These are phyloP conservation scores for Sebastes kiyomatsui DNA, from an alignment of 2,797 vertebrate genomes.

Conservation along the genomic window DNA sequence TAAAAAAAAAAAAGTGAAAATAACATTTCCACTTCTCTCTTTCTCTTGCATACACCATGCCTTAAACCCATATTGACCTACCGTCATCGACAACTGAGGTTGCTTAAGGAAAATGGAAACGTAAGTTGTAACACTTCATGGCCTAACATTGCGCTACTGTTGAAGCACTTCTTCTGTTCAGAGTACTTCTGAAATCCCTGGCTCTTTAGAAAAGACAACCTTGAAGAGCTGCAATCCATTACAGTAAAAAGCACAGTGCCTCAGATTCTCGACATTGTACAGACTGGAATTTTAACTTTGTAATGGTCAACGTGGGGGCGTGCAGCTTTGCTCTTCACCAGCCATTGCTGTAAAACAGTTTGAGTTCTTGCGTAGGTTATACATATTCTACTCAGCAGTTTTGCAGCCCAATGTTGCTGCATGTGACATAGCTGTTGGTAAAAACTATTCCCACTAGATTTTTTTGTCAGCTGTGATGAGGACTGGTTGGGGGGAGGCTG, in stretches of 20 bases:
- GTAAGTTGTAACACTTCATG: neutral
- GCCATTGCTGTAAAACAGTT: neutral
- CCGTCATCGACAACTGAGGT: neutral
- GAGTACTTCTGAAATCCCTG: neutral
- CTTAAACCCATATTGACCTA: neutral
- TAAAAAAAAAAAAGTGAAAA: neutral
- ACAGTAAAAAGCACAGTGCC: neutral
- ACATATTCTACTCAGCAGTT: neutral
- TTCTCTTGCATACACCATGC: neutral
- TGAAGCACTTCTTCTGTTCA: neutral
- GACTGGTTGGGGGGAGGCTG: neutral
- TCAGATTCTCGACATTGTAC: neutral
- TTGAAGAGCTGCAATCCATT: neutral
- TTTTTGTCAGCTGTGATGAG: neutral
- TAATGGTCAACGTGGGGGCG: neutral
- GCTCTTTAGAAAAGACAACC: neutral
- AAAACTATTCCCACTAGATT: neutral
- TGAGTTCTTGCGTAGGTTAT: neutral
- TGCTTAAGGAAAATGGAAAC: slow-evolving; percentile 12
- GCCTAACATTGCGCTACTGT: neutral
- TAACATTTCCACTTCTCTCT: neutral
- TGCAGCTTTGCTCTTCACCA: neutral
- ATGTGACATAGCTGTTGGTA: neutral
- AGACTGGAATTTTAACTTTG: neutral
- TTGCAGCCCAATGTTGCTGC: neutral